Evolutionary conservation across 2,797 vertebrate species (phyloP).

Genomic region (Liasis olivaceus): DNA sequence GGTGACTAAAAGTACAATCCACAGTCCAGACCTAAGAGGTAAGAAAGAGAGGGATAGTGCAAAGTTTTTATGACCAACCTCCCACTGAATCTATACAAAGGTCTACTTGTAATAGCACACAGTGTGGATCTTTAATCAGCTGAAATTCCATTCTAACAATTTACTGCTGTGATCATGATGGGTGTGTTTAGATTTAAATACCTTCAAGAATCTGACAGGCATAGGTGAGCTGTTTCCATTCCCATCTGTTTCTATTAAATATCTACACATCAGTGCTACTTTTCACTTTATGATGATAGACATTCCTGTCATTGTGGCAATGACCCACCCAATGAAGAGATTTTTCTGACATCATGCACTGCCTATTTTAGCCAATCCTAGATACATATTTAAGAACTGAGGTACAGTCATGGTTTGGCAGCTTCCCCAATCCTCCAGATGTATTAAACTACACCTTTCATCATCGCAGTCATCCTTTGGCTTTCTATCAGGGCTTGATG

Average conservation of each 20-base stretch:
- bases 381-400: neutral
- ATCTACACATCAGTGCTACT: neutral
- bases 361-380: neutral
- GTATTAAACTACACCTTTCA: neutral
- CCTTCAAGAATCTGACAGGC: neutral
- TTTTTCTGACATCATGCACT: neutral
- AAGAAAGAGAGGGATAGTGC: neutral
- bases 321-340: neutral
- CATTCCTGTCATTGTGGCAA: conserved; percentile 12
- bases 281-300: neutral
- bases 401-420: neutral
- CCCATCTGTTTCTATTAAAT: neutral
- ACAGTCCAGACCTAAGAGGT: neutral
- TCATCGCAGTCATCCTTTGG: neutral
- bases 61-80: neutral
- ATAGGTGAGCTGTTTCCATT: neutral
- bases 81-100: neutral
- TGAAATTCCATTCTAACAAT: neutral
- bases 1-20: neutral
- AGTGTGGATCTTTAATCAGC: neutral
- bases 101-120: neutral
- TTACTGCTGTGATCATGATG: neutral
- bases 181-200: neutral
- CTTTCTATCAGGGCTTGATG: neutral
- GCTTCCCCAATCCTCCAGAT: neutral